Base-by-base conservation (phyloP, 2,113 vertebrate species). In the Nothocercus nigrocapillus region DNA sequence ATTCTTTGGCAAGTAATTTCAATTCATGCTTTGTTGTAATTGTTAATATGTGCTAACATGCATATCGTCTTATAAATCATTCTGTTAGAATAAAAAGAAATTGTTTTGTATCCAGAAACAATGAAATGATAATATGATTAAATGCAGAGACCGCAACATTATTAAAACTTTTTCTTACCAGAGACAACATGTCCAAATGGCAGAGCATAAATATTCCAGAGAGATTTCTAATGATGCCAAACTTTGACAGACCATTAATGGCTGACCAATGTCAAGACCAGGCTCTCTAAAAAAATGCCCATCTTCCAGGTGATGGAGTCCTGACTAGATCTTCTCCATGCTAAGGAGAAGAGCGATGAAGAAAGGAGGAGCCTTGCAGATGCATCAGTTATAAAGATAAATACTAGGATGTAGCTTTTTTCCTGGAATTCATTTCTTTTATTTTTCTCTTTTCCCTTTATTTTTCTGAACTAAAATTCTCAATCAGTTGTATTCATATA, bases 381-480 rank as follows among this genome's bases (percentile, higher is more conserved):
- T 72, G 24, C 21, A 30, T 32, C 45, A 85, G 9, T 13, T 53
- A 44, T 1, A 38, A 14, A 78, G 9, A 62, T 1, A 5, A 83
- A 38, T 25, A 24, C 22, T 44, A 19, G 68, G 38, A 73, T 38
- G 1, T 18, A 5, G 6, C 13, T 82, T 38, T 53, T 2, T 34
- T 38, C 21, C 42, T 82, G 19, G 5, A 30, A 12, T 42, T 94
- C 64, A 34, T 86, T 66, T 75, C 1, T 36, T 8, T 51, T 67
- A 85, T 94, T 97, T 95, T 96, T 94, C 44, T 88, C 66, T 84
- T 93, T 97, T 92, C 24, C 25, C 8, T 72, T 90, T 36, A 16
- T 82, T 84, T 94, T 76, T 95, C 32, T 82, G 88, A 95, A 77
- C 76, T 97, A 95, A 97, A 97, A 96, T 94, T 96, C 93, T 96